Percentiles rank a stretch among this genome's conserved stretches.
Conservation (phyloP, 2,888 invertebrate genomes). For the Drosophila sordidula region DNA sequence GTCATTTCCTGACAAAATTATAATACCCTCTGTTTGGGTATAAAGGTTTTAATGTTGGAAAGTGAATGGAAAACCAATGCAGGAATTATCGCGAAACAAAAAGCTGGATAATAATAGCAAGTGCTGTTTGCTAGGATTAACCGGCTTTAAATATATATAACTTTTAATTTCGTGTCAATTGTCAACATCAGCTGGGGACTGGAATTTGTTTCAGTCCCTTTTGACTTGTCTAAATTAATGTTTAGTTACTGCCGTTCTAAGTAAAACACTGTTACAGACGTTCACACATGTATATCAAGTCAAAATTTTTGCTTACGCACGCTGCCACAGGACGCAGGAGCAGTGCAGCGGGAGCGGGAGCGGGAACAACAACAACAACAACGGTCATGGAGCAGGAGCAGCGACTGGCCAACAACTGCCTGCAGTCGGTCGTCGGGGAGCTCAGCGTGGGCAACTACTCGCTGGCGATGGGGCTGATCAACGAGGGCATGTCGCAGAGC, state of each 20-base stretch:
- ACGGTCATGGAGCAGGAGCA: not conserved
- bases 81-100: too few relatives aligned
- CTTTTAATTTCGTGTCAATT: conserved; percentile 12
- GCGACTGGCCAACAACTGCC: not conserved
- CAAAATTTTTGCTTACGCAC: conserved; percentile 71
- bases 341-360: not conserved
- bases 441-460: conserved; percentile 58
- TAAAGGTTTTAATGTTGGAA: too few relatives aligned
- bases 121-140: too few relatives aligned
- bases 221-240: conserved; percentile 19
- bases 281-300: conserved; percentile 48
- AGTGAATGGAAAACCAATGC: too few relatives aligned
- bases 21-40: too few relatives aligned
- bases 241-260: conserved; percentile 2
- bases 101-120: too few relatives aligned
- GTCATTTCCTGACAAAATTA: too few relatives aligned
- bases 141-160: too few relatives aligned
- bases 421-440: conserved; percentile 46
- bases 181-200: not conserved
- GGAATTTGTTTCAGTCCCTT: conserved; percentile 1
- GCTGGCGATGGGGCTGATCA: conserved; percentile 49
- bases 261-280: conserved; percentile 2
- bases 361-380: not conserved
- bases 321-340: conserved; percentile 50
- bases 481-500: conserved; percentile 24